Percentiles rank a stretch among this genome's conserved stretches.
These are phyloP conservation scores for Ligdia adustata DNA, from an alignment of 2,888 invertebrate species.

Conservation along the genomic window DNA sequence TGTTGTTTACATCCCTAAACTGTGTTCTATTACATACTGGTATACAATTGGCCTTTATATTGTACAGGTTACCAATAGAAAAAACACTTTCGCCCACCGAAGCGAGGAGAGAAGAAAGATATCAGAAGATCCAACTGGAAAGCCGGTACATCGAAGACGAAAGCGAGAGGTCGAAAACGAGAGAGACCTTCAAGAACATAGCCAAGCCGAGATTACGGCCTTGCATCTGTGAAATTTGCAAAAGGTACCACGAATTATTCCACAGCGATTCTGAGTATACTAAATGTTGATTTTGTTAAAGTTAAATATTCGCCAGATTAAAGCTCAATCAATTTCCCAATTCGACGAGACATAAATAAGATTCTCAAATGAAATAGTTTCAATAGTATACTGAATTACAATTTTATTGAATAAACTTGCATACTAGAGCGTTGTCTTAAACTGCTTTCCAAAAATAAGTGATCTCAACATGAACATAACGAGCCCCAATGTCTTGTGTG, in stretches of 20 bases:
- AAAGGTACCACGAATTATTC: slow-evolving; percentile 69
- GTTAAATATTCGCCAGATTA: too few species aligned
- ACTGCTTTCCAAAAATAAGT: too few species aligned
- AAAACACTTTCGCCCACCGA: slow-evolving; percentile 30
- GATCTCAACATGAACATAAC: too few species aligned
- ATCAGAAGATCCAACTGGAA: slow-evolving; percentile 50
- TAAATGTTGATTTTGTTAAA: slow-evolving; percentile 26
- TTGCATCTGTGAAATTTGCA: slow-evolving; percentile 73
- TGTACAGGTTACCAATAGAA: slow-evolving; percentile 41
- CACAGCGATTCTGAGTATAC: slow-evolving; percentile 42
- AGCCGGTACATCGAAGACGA: slow-evolving; percentile 61
- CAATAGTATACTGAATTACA: too few species aligned
- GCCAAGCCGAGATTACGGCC: slow-evolving; percentile 41
- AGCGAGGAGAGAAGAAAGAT: slow-evolving; percentile 45
- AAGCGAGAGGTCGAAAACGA: slow-evolving; percentile 34
- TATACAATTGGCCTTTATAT: background rate
- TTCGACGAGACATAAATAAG: too few species aligned
- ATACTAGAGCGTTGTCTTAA: too few species aligned
- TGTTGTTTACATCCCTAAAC: too few species aligned
- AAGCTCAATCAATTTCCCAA: too few species aligned
- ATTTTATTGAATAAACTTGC: too few species aligned
- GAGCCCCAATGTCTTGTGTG: too few species aligned
- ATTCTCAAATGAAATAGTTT: too few species aligned
- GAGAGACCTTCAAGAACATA: slow-evolving; percentile 24
- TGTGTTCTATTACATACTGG: too few species aligned